Conservation (phyloP, 2,113 vertebrate genomes). For the Lynx canadensis region DNA sequence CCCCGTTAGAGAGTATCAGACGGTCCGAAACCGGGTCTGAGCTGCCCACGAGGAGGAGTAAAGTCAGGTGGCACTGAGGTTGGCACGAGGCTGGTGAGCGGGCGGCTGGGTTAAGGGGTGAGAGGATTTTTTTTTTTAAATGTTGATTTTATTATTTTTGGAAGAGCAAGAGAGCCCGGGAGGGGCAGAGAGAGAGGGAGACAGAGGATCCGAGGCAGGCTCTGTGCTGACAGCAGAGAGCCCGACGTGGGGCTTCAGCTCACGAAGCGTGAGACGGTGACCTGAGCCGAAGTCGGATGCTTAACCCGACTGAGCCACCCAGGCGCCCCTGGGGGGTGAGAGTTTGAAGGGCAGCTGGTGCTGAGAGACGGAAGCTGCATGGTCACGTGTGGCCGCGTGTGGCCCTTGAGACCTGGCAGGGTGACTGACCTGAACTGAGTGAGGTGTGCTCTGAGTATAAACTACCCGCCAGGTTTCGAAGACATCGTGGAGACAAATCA, state of each 20-base stretch:
- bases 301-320: too few relatives aligned
- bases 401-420: neutral
- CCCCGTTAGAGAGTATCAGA: neutral
- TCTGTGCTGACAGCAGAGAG: too few relatives aligned
- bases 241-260: too few relatives aligned
- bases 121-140: too few relatives aligned
- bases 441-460: neutral
- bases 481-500: neutral
- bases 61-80: neutral
- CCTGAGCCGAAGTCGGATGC: too few relatives aligned
- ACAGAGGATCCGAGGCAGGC: too few relatives aligned
- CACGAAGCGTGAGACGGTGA: too few relatives aligned
- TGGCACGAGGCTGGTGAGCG: accelerated
- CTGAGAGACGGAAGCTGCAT: neutral
- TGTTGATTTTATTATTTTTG: too few relatives aligned
- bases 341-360: neutral
- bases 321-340: too few relatives aligned
- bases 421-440: neutral
- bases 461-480: neutral
- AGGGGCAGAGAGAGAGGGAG: too few relatives aligned
- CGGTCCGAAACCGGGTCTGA: neutral
- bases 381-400: neutral
- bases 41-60: too few relatives aligned
- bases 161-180: too few relatives aligned
- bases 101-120: neutral